phyloP scores from a whole-genome alignment of 2,888 invertebrate genomes.

The Drepana falcataria region DNA sequence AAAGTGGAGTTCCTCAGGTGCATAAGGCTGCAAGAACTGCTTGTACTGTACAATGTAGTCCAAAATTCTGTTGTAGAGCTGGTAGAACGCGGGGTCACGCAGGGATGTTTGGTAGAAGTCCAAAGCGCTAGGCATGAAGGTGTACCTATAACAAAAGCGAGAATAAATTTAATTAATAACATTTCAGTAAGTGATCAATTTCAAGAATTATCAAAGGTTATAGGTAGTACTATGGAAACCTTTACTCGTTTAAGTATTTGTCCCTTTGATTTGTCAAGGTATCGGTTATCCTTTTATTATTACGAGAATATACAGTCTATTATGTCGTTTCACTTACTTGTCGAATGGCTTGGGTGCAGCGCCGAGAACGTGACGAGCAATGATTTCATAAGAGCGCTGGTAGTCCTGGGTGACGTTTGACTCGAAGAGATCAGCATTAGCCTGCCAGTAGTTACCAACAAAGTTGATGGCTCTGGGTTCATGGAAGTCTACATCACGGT shows the following conservation, averaged over 20 bases:
- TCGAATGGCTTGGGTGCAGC: constrained; percentile 37
- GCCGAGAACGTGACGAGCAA: constrained; percentile 67
- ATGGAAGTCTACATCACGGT: constrained; percentile 49
- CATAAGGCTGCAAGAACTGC: constrained; percentile 77
- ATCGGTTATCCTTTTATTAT: too few species aligned
- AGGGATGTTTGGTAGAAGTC: constrained; percentile 82
- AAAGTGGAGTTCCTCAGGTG: constrained; percentile 74
- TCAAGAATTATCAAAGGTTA: too few species aligned
- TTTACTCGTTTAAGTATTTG: too few species aligned
- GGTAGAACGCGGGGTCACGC: constrained; percentile 86
- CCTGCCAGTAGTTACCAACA: constrained; percentile 77
- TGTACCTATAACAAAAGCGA: constrained; percentile 41
- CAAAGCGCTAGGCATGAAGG: constrained; percentile 76
- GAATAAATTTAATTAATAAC: not conserved
- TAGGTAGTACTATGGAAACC: too few species aligned
- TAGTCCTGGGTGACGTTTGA: constrained; percentile 43
- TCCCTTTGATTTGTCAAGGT: too few species aligned
- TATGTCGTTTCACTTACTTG: constrained; percentile 31
- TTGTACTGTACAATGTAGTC: constrained; percentile 80
- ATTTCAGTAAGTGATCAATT: too few species aligned
- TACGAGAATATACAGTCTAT: too few species aligned
- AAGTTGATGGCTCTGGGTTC: constrained; percentile 70
- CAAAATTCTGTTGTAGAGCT: constrained; percentile 80
- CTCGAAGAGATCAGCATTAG: constrained; percentile 69
- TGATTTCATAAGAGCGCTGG: constrained; percentile 78